Evolutionary conservation across 1,140 invertebrate species (phyloP).

Genomic region (Uloborus diversus): DNA sequence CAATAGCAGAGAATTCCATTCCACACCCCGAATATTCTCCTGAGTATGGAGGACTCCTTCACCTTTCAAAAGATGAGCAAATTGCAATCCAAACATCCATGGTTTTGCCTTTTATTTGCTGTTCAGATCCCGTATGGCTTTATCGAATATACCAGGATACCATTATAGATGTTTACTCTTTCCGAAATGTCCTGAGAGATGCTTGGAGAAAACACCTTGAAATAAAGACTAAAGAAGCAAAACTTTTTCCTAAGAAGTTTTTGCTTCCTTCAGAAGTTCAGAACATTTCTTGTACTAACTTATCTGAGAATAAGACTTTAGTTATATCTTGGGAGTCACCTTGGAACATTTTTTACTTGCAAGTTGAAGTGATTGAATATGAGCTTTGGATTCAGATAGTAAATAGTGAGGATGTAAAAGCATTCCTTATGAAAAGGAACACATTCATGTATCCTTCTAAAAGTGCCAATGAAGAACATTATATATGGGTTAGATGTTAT

Average conservation of each 20-base stretch:
- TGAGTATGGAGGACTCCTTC: conserved; percentile 65
- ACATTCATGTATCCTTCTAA: not conserved
- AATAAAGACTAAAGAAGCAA: not conserved
- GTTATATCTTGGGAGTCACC: conserved; percentile 54
- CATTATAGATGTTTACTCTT: conserved; percentile 63
- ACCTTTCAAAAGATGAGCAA: conserved; percentile 64
- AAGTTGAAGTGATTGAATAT: conserved; percentile 52
- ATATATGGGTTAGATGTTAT: conserved; percentile 47
- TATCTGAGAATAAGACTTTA: conserved; percentile 10
- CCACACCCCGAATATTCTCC: conserved; percentile 64
- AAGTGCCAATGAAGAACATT: not conserved
- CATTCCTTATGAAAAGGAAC: conserved; percentile 21
- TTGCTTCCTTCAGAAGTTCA: conserved; percentile 30
- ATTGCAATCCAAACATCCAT: conserved; percentile 62
- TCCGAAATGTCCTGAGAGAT: conserved; percentile 56
- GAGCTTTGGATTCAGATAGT: conserved; percentile 58
- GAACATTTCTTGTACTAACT: not conserved
- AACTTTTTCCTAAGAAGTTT: too few relatives aligned
- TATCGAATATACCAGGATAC: conserved; percentile 71
- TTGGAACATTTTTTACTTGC: conserved; percentile 59
- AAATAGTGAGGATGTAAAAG: conserved; percentile 15
- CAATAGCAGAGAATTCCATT: conserved; percentile 62
- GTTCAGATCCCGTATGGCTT: conserved; percentile 68
- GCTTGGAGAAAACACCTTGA: not conserved
- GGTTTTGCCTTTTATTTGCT: conserved; percentile 67